Percentiles rank a stretch among this genome's conserved stretches.
Evolutionary conservation across 1,140 invertebrate species (phyloP).

Genomic region (Lithobius niger): DNA sequence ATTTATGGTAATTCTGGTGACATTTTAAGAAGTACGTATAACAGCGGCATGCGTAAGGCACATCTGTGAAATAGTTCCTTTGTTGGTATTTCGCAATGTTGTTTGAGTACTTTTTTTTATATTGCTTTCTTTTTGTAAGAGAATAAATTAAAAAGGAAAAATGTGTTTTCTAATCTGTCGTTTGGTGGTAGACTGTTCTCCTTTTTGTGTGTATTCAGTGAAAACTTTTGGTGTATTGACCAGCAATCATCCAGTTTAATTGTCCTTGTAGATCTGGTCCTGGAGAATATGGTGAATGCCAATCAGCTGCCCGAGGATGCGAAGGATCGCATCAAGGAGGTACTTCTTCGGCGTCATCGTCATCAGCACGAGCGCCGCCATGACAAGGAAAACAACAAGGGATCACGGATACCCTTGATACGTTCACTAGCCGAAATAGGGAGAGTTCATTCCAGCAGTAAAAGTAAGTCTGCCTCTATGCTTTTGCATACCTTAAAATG

Average conservation of each 20-base stretch:
- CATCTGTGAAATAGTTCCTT: too few species aligned
- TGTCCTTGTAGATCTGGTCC: slow-evolving; percentile 51
- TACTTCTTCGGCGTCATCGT: slow-evolving; percentile 74
- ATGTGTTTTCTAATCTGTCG: not conserved
- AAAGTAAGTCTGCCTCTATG: slow-evolving; percentile 58
- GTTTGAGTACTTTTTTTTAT: too few species aligned
- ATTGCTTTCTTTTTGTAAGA: not conserved
- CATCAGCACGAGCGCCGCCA: slow-evolving; percentile 74
- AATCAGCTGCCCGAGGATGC: slow-evolving; percentile 56
- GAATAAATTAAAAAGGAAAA: not conserved
- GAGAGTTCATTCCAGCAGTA: slow-evolving; percentile 83
- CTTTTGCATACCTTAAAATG: too few species aligned
- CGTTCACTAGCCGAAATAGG: slow-evolving; percentile 93
- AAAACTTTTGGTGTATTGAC: too few species aligned
- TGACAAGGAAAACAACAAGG: slow-evolving; percentile 49
- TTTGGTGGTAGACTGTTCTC: too few species aligned
- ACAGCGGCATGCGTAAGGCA: too few species aligned
- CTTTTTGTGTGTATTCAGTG: too few species aligned
- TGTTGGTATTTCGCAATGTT: too few species aligned
- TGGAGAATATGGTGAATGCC: slow-evolving; percentile 80
- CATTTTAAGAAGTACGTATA: too few species aligned
- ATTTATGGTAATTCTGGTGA: too few species aligned
- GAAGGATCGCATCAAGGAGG: slow-evolving; percentile 70
- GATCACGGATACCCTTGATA: slow-evolving; percentile 69
- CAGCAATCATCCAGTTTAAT: too few species aligned